phyloP scores from a whole-genome alignment of 2,888 invertebrate species.

The Mesopsocus fuscifrons region DNA sequence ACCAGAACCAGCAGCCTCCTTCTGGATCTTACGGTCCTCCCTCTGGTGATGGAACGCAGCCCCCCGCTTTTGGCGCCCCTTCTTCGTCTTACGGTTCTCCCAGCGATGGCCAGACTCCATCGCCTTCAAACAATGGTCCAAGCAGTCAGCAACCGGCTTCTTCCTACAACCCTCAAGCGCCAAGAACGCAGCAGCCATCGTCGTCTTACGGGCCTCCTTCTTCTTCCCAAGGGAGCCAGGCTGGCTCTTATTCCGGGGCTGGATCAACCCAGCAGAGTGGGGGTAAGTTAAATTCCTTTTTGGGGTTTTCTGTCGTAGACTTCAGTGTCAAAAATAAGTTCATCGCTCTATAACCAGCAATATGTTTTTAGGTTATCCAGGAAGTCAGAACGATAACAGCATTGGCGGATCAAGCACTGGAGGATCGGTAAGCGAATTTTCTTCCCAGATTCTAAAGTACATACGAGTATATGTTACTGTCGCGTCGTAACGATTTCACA shows the following conservation, averaged over 20 bases:
- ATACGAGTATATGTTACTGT: no score
- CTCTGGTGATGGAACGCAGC: not conserved
- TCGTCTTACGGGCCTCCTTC: slow-evolving; percentile 16
- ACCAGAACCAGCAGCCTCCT: slow-evolving; percentile 8
- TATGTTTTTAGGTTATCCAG: no score
- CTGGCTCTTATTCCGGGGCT: no score
- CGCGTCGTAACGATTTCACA: no score
- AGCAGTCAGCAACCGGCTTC: slow-evolving; percentile 4
- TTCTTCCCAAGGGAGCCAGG: no score
- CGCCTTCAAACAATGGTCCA: not conserved
- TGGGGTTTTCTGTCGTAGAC: no score
- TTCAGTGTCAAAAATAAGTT: no score
- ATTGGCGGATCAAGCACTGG: not conserved
- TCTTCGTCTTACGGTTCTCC: slow-evolving; percentile 3
- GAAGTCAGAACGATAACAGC: not conserved
- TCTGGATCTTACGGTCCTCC: slow-evolving; percentile 12
- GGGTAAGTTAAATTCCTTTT: no score
- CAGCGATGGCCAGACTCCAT: slow-evolving; percentile 4
- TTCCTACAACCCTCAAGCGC: slow-evolving; percentile 13
- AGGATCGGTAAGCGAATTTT: no score
- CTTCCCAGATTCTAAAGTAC: no score
- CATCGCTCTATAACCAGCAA: no score
- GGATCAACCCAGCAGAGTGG: no score
- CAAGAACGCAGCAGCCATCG: slow-evolving; percentile 12
- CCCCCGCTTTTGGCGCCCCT: slow-evolving; percentile 13